Evolutionary conservation across 2,888 invertebrate genomes (phyloP).

Genomic region (Dicranocentrus wangi): DNA sequence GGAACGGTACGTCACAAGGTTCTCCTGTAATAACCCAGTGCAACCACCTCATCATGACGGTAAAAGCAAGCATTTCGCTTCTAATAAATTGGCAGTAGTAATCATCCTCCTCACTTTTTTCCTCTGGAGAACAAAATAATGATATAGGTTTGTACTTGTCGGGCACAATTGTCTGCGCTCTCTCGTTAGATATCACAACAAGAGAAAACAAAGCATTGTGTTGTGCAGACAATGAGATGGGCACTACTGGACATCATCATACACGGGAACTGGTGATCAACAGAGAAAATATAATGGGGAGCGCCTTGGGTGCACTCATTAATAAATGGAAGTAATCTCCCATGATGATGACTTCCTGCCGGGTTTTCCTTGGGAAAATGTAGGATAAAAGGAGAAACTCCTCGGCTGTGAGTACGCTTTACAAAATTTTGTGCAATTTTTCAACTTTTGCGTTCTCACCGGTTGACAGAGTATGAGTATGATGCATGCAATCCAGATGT

Average conservation of each 20-base stretch:
- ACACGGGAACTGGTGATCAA: background rate
- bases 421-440: conserved; percentile 18
- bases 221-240: conserved; percentile 4
- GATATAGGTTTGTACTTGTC: no score
- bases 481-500: no score
- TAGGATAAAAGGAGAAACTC: background rate
- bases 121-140: no score
- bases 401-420: no score
- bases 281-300: background rate
- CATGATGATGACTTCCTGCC: conserved; percentile 18
- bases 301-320: conserved; percentile 19
- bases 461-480: no score
- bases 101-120: background rate
- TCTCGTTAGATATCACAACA: conserved; percentile 13
- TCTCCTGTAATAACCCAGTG: no score
- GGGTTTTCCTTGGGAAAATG: background rate
- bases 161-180: background rate
- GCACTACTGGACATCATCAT: background rate
- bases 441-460: background rate
- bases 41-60: no score
- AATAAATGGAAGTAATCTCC: background rate
- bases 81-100: conserved; percentile 13
- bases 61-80: background rate
- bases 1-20: no score
- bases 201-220: background rate